Evolutionary conservation across 2,797 vertebrate genomes (phyloP).

Genomic region (Chaetodon trifasciatus): DNA sequence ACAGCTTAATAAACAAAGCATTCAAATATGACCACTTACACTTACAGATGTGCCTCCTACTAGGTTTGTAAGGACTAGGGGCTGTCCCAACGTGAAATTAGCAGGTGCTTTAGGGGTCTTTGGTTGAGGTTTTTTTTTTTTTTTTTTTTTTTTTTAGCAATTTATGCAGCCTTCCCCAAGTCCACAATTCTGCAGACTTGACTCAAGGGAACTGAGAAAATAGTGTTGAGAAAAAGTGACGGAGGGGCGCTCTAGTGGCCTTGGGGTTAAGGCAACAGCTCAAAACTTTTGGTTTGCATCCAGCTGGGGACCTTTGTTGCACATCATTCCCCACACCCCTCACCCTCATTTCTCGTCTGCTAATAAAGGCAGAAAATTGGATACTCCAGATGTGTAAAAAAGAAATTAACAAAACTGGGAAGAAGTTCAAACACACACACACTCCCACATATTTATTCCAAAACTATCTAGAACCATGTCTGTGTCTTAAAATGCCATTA

Average conservation of each 20-base stretch:
- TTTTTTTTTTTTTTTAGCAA: slow-evolving; percentile 28
- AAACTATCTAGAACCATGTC: background rate
- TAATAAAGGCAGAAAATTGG: background rate
- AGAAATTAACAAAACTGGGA: no score
- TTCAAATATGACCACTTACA: background rate
- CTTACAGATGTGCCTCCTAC: background rate
- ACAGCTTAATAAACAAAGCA: background rate
- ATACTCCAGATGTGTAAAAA: no score
- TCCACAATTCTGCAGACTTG: background rate
- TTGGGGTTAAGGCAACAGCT: background rate
- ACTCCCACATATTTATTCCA: background rate
- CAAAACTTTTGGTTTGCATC: background rate
- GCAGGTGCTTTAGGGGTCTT: background rate
- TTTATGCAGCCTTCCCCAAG: slow-evolving; percentile 10
- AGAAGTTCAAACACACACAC: no score
- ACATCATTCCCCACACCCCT: background rate
- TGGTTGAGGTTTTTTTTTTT: slow-evolving; percentile 28
- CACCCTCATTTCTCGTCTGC: background rate
- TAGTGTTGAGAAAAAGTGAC: background rate
- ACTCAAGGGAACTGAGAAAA: background rate
- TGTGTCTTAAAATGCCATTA: background rate
- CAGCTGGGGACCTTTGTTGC: background rate
- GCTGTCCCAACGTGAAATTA: slow-evolving; percentile 22
- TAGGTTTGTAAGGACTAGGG: background rate
- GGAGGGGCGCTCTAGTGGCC: background rate